phyloP scores from a whole-genome alignment of 1,140 invertebrate genomes.

The Mesaphorura yosii region DNA sequence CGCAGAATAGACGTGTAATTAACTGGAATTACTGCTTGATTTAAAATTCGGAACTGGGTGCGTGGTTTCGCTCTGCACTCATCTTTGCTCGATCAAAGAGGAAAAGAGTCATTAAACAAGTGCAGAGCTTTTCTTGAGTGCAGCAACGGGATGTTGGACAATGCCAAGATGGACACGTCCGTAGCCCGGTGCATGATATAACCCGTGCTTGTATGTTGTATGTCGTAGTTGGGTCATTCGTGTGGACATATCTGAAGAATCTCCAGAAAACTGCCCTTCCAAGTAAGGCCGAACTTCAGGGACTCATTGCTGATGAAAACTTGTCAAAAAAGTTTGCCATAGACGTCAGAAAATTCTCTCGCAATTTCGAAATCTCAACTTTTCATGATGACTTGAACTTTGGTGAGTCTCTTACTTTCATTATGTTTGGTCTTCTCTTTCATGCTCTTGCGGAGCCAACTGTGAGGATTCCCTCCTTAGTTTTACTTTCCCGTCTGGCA shows the following conservation, averaged over 20 bases:
- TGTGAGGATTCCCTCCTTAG: background rate
- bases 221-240: conserved; percentile 75
- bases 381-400: conserved; percentile 77
- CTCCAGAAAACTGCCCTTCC: conserved; percentile 70
- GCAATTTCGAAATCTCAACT: conserved; percentile 74
- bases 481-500: background rate
- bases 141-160: no score
- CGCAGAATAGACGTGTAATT: no score
- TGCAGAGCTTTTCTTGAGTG: no score
- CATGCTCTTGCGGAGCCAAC: background rate
- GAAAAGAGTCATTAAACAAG: no score
- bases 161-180: no score
- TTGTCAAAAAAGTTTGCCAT: conserved; percentile 61
- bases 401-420: conserved; percentile 43
- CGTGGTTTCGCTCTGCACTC: no score
- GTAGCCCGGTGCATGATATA: no score
- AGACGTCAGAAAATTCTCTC: conserved; percentile 75
- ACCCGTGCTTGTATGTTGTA: conserved; percentile 8
- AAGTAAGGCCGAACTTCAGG: conserved; percentile 65
- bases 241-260: conserved; percentile 83
- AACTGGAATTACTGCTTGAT: no score
- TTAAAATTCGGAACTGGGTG: no score
- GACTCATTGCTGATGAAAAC: conserved; percentile 59
- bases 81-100: no score
- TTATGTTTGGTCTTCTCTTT: background rate